phyloP scores from a whole-genome alignment of 1,140 invertebrate genomes.

The Grapholita molesta region DNA sequence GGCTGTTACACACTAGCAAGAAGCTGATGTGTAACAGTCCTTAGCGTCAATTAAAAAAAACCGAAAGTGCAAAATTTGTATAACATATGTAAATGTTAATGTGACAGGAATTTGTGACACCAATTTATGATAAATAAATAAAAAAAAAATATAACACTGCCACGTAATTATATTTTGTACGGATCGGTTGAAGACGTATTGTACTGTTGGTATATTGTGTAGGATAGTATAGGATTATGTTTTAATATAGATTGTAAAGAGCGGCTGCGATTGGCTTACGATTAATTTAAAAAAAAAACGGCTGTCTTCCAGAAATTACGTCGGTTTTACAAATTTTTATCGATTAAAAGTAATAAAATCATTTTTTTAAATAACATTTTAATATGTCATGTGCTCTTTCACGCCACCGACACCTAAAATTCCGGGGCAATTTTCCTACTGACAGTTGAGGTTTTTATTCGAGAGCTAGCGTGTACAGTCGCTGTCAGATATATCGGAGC shows the following conservation, averaged over 20 bases:
- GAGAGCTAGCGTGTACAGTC: too few relatives aligned
- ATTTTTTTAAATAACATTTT: too few relatives aligned
- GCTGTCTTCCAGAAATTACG: too few relatives aligned
- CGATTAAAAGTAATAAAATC: too few relatives aligned
- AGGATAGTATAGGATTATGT: constrained; percentile 23
- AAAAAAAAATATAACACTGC: constrained; percentile 31
- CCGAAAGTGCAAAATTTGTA: constrained; percentile 27
- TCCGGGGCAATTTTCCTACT: too few relatives aligned
- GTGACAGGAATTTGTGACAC: constrained; percentile 24
- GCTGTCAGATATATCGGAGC: too few relatives aligned
- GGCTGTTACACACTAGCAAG: neutral
- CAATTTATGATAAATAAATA: constrained; percentile 29
- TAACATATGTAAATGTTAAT: constrained; percentile 19
- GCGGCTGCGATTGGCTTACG: constrained; percentile 19
- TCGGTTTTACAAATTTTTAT: too few relatives aligned
- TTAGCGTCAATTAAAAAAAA: constrained; percentile 25
- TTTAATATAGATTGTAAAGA: constrained; percentile 6
- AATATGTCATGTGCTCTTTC: too few relatives aligned
- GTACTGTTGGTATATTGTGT: constrained; percentile 31
- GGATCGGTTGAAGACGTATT: constrained; percentile 21
- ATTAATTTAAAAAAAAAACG: neutral
- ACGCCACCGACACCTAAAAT: too few relatives aligned
- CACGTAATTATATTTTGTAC: constrained; percentile 28
- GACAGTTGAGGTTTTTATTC: too few relatives aligned
- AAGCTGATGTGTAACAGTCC: neutral